Evolutionary conservation across 2,797 vertebrate species (phyloP), one percentile per base, ranked within the genome.

Genomic region (Limnodromus scolopaceus): DNA sequence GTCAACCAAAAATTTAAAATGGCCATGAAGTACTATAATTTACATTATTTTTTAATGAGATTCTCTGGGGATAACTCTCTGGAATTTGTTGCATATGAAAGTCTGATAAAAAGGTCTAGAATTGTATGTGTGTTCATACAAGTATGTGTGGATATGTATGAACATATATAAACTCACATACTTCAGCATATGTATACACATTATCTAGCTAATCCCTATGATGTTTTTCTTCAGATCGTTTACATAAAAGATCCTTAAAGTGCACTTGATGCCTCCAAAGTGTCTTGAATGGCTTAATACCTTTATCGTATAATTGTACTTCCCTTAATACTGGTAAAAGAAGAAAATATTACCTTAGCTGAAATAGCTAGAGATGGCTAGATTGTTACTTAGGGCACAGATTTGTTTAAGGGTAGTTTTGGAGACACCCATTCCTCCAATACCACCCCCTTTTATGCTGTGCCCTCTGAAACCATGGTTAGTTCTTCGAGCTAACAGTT

Each of bases 91-190:
- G n/a, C 18, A 25, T 63, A 36, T 32, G 32, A 6, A 94, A 63
- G 12, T 45, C 49, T 81, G 48, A 58, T 57, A 32, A 64, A 76
- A 89, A 43, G 4, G 11, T 65, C 25, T 32, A 43, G 80, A 81
- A 76, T 5, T 60, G 3, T 53, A 48, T 18, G 4, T 36, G 15
- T 38, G 14, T 77, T 88, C 19, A 5, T 24, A 9, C 6, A 70
- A 7, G 6, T 5, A 5, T 27, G n/a, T 24, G 27, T 36, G 14
- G 4, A 32, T 39, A 7, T 27, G 11, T 12, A 6, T 0, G 2
- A 53, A 43, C 5, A 22, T 1, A 13, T 5, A 46, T 11, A 57
- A 66, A 58, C 6, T 60, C 66, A 28, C 11, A 41, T 4, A 30
- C 4, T 36, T 8, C 19, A 68, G 5, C 2, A 68, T 10, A 13